Evolutionary conservation across 53 echinoderm and acorn worm species (phyloP).

Genomic region (Hippasteria phrygiana): DNA sequence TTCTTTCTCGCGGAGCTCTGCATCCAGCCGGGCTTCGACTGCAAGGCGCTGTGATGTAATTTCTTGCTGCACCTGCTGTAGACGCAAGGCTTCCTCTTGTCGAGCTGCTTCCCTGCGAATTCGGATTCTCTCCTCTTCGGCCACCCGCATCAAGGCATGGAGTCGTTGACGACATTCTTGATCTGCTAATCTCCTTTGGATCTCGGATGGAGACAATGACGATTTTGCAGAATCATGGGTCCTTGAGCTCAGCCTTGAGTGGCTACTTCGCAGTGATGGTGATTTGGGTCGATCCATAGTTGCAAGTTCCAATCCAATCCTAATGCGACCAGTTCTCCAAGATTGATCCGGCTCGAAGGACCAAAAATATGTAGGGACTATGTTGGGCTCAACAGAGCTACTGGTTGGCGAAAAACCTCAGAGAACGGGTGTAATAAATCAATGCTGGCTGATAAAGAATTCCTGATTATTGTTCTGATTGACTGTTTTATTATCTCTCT

Average conservation of each 20-base stretch:
- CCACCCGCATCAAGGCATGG: constrained; percentile 9
- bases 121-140: neutral
- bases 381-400: no score
- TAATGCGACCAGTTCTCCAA: no score
- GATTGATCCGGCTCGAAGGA: constrained; percentile 10
- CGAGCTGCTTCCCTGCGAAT: constrained; percentile 14
- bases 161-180: constrained; percentile 14
- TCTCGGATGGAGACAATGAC: neutral
- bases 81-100: neutral
- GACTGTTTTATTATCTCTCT: no score
- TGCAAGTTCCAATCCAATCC: no score
- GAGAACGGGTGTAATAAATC: no score
- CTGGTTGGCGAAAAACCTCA: no score
- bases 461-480: no score
- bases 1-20: neutral
- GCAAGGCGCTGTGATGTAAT: neutral
- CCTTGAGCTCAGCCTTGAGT: neutral
- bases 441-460: no score
- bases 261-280: neutral
- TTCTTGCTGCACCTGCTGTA: constrained; percentile 16
- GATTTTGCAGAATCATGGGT: neutral
- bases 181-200: constrained; percentile 10
- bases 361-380: neutral
- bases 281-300: constrained; percentile 35
- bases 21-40: constrained; percentile 18